Evolutionary conservation across 2,797 vertebrate species (phyloP), one percentile per base, ranked within the genome.

Genomic region (Ptychadena robeensis): DNA sequence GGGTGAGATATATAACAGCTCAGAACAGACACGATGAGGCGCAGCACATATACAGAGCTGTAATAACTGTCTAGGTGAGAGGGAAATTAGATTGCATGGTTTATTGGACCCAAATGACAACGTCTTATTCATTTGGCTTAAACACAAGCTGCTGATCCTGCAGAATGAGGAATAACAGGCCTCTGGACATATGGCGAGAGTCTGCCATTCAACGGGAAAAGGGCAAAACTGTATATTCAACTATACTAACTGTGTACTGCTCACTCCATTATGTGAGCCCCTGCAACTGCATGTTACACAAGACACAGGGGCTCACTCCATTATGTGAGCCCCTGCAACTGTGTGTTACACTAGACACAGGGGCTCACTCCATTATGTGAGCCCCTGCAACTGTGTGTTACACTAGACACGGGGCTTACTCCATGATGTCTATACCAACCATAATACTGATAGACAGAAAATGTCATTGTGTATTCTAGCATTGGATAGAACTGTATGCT

Each of bases 61-160:
- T 37, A 82, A 75, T 68, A 22, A 40, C 61, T 9, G 82, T n/a
- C 44, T 31, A 48, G 57, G 73, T 61, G 64, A 69, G 74, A 28
- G 22, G 53, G 28, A 64, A 71, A 79, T 63, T n/a, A 78, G 67
- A 65, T 63, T 9, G 61, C 57, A 40, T 71, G 14, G n/a, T 64
- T 78, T 78, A 79, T 48, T 78, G 57, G 35, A 79, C 66, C 73
- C 67, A 79, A 32, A 65, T 66, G 81, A 30, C 57, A 79, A 25
- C 30, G 64, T 35, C 44, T 63, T 48, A 65, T 71, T 78, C 59
- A 53, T 77, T 40, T 69, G 53, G 27, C 59, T 48, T 65, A 44
- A 10, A 68, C 40, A 25, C 37, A 27, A 73, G 37, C 59, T 68
- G 72, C 80, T 67, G 63, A 82, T 30, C 15, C 71, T 67, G 79